phyloP scores from a whole-genome alignment of 2,797 vertebrate species.

The Argentina silus region DNA sequence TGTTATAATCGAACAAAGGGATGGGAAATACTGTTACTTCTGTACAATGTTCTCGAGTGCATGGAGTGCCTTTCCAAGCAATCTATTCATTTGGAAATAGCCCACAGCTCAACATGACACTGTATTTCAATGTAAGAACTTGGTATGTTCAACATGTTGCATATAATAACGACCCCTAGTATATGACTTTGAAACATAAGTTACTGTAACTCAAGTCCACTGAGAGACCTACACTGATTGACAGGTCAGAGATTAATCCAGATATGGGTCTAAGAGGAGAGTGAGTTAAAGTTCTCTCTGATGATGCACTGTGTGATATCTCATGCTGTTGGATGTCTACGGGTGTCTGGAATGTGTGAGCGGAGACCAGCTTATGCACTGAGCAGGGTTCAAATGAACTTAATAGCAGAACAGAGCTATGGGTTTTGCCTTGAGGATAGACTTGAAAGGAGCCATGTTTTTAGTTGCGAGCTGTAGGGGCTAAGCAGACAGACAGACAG shows the following conservation, averaged over 20 bases:
- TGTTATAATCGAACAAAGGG: background rate
- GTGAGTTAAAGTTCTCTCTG: conserved; percentile 1
- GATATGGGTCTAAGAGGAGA: background rate
- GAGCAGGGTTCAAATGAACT: conserved; percentile 12
- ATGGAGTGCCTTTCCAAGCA: no score
- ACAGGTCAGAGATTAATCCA: background rate
- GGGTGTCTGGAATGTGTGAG: background rate
- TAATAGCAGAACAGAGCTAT: conserved; percentile 6
- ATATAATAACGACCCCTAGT: no score
- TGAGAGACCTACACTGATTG: background rate
- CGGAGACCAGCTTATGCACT: background rate
- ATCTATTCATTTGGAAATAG: no score
- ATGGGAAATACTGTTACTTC: background rate
- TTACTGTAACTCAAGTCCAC: background rate
- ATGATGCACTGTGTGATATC: background rate
- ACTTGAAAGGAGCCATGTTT: conserved; percentile 15
- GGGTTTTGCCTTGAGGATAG: conserved; percentile 9
- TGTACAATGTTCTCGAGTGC: background rate
- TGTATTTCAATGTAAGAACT: no score
- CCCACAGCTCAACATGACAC: no score
- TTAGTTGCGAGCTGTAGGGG: conserved; percentile 18
- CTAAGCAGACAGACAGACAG: no score
- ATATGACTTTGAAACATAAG: background rate
- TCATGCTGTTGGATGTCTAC: conserved; percentile 17
- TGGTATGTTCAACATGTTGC: no score